Evolutionary conservation across 2,113 vertebrate species (phyloP).

Genomic region (Melanostigma gelatinosum): DNA sequence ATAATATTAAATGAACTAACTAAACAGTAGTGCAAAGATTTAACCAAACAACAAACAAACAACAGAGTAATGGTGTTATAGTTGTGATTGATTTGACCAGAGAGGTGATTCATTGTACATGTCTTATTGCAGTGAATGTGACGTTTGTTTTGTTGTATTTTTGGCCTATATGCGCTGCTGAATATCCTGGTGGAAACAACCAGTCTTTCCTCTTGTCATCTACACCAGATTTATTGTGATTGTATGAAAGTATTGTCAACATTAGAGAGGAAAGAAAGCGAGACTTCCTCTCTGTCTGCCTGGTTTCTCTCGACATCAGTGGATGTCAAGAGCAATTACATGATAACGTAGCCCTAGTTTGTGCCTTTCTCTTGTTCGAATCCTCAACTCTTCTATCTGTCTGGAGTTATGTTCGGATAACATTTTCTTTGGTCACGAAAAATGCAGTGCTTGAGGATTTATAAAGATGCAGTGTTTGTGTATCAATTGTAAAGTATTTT

Average conservation of each 20-base stretch:
- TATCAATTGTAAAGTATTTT: neutral
- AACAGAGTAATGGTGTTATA: too few relatives aligned
- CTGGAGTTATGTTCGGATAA: neutral
- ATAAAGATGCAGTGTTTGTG: neutral
- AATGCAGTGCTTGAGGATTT: neutral
- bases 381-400: neutral
- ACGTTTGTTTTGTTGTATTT: too few relatives aligned
- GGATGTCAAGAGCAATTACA: neutral
- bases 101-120: too few relatives aligned
- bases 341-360: neutral
- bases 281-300: neutral
- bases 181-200: neutral
- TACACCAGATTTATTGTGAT: neutral
- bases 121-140: too few relatives aligned
- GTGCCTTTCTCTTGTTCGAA: neutral
- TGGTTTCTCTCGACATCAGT: conserved; percentile 14
- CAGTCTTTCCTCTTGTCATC: neutral
- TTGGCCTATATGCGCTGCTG: neutral
- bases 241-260: neutral
- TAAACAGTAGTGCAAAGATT: too few relatives aligned
- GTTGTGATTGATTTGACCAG: too few relatives aligned
- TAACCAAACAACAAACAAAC: too few relatives aligned
- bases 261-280: neutral
- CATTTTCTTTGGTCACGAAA: neutral
- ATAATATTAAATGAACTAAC: too few relatives aligned